These are phyloP conservation scores for Torymus auratus DNA, from an alignment of 2,888 invertebrate species.

Conservation along the genomic window DNA sequence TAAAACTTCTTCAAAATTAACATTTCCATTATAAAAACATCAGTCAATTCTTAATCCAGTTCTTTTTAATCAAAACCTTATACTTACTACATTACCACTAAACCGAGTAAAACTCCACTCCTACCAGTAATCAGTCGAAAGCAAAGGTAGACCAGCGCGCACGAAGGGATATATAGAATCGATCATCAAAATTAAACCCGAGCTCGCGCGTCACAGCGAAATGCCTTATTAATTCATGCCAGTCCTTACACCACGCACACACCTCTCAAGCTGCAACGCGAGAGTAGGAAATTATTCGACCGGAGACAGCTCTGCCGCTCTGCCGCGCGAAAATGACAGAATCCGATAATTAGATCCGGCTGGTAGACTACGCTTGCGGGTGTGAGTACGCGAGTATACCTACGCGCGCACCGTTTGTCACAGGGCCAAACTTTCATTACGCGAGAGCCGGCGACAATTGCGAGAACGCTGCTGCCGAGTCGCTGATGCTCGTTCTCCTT, in stretches of 20 bases:
- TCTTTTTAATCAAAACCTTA: too few relatives aligned
- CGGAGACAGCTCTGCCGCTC: too few relatives aligned
- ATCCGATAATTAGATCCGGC: conserved; percentile 54
- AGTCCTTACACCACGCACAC: background rate
- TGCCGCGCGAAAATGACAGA: conserved; percentile 47
- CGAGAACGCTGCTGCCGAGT: background rate
- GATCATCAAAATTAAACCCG: conserved; percentile 31
- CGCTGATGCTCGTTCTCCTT: background rate
- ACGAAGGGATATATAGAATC: background rate
- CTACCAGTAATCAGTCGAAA: background rate
- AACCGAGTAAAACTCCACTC: too few relatives aligned
- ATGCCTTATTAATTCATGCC: conserved; percentile 35
- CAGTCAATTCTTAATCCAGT: too few relatives aligned
- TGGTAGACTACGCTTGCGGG: background rate
- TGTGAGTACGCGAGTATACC: conserved; percentile 3
- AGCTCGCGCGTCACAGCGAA: background rate
- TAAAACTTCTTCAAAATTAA: too few relatives aligned
- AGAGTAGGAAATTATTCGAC: conserved; percentile 11
- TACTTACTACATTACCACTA: too few relatives aligned
- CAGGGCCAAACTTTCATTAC: conserved; percentile 52
- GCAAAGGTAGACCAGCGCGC: background rate
- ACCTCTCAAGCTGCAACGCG: background rate
- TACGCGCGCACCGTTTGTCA: conserved; percentile 53
- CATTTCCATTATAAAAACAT: too few relatives aligned
- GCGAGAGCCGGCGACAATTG: conserved; percentile 2